Evolutionary conservation across 2,113 vertebrate species (phyloP), one percentile per base, ranked within the genome.

Genomic region (Sakesphorus luctuosus): DNA sequence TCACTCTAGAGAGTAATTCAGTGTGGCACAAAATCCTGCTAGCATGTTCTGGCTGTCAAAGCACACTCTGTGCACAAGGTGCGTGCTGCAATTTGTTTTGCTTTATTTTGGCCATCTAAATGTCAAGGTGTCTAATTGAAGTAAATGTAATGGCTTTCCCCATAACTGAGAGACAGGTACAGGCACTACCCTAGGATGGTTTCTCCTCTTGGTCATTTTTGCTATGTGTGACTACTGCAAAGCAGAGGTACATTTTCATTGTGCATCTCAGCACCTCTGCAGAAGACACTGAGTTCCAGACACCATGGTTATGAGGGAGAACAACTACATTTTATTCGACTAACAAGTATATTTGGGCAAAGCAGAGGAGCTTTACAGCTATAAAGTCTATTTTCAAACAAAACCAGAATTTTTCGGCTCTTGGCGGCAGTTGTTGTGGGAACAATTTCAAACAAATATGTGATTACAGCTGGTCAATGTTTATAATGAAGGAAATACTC

Each of bases 21-120:
- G 43, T 14, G 26, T 92, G 93, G 68, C 83, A 92, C 52, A 90
- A 63, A 84, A 63, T 88, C 61, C 47, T 83, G 72, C 80, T 43
- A 35, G 56, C 59, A 4, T 28, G 35, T 71, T 84, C 67, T 80
- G 83, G 26, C 86, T 95, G 85, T 84, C 88, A 87, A n/a, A 50
- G 59, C 3, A 0, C 0, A 0, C 73, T 71, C 55, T 29, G 33
- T 29, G 52, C 38, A 5, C 35, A 49, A 40, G 38, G 33, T 72
- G n/a, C 0, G 0, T 28, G 24, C 78, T 84, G 33, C 46, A 67
- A 61, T 72, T 93, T 84, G 19, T 63, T 87, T 82, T 65, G 53
- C 66, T 89, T 40, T 82, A n/a, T 93, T 93, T 90, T 94, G n/a
- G 35, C 75, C 44, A 58, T 66, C 67, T 83, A 69, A 90, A 94